Conservation (phyloP, 2,113 vertebrate species). For the Cyphomyrus plagiostoma region DNA sequence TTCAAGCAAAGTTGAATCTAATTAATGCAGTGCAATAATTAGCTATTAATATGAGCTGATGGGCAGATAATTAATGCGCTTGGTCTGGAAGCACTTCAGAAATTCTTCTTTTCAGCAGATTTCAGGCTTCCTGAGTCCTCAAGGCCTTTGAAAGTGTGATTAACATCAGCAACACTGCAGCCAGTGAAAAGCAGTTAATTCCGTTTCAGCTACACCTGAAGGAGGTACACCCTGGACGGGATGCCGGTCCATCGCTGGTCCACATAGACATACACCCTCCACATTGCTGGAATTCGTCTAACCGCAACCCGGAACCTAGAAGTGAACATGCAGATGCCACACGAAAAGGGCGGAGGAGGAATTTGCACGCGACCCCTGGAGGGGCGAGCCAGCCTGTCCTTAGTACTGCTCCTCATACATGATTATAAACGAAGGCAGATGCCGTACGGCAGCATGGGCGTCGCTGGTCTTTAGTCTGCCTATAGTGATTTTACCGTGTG, state of each 20-base stretch:
- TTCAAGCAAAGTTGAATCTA: not conserved
- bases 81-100: not conserved
- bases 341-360: not conserved
- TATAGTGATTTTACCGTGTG: not conserved
- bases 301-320: not conserved
- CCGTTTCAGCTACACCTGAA: not conserved
- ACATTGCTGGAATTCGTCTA: not conserved
- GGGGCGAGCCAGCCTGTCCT: not conserved
- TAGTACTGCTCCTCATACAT: not conserved
- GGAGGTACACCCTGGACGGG: not conserved
- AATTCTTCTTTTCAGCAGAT: not conserved
- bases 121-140: not conserved
- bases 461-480: not conserved
- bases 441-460: too few relatives aligned
- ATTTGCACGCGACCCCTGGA: not conserved
- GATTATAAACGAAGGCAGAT: not conserved
- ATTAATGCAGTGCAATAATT: not conserved
- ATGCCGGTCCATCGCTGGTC: too few relatives aligned
- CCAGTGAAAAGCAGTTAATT: not conserved
- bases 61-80: slow-evolving; percentile 2
- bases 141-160: not conserved
- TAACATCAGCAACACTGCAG: not conserved
- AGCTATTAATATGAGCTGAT: not conserved
- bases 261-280: not conserved
- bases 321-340: not conserved